phyloP scores from a whole-genome alignment of 1,140 invertebrate genomes.

The Drosophila ambigua region DNA sequence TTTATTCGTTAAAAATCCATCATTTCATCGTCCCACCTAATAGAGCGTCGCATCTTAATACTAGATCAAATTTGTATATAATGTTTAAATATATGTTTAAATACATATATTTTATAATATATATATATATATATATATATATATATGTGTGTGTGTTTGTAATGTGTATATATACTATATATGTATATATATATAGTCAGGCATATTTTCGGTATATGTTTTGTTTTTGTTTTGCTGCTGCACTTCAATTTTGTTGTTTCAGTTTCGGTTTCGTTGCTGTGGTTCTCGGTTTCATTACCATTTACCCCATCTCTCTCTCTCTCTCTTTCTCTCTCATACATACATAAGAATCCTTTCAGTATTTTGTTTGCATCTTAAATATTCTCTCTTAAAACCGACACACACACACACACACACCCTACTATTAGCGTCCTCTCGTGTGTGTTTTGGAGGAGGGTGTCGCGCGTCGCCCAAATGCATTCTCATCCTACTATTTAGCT shows the following conservation, averaged over 20 bases:
- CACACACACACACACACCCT: not conserved
- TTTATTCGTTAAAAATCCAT: not conserved
- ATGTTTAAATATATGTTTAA: constrained; percentile 22
- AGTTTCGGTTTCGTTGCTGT: constrained; percentile 19
- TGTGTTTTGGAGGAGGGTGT: not conserved
- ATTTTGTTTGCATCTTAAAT: not conserved
- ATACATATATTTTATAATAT: constrained; percentile 31
- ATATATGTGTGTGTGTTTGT: constrained; percentile 24
- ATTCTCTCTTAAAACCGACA: constrained; percentile 15
- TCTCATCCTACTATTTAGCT: constrained; percentile 48
- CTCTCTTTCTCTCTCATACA: no score
- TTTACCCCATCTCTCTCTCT: no score
- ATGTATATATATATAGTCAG: constrained; percentile 43
- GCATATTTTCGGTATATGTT: constrained; percentile 33
- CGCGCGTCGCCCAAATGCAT: constrained; percentile 22
- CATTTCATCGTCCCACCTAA: constrained; percentile 3
- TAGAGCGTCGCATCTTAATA: constrained; percentile 34
- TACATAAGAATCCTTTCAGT: no score
- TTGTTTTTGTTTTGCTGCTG: not conserved
- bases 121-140: constrained; percentile 37
- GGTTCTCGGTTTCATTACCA: not conserved
- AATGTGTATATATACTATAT: constrained; percentile 23
- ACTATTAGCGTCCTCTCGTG: not conserved
- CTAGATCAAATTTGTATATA: constrained; percentile 64
- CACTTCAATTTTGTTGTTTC: constrained; percentile 9